Evolutionary conservation across 2,797 vertebrate genomes (phyloP).

Genomic region (Discoglossus pictus): DNA sequence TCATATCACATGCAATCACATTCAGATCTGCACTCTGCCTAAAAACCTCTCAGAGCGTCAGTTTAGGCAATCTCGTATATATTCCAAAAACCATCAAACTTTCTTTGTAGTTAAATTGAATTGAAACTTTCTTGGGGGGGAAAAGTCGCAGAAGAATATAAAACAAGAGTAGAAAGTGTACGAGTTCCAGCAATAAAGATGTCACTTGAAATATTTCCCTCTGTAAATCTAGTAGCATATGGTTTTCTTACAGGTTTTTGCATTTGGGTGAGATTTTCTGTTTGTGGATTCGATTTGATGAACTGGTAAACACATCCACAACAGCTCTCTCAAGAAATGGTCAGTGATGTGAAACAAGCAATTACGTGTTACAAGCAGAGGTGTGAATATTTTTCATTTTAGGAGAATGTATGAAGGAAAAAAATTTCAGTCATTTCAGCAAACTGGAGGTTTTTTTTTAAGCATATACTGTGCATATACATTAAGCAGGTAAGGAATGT

Average conservation of each 20-base stretch:
- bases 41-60: too few relatives aligned
- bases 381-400: slow-evolving; percentile 44
- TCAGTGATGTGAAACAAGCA: slow-evolving; percentile 48
- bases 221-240: slow-evolving; percentile 32
- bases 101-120: slow-evolving; percentile 11
- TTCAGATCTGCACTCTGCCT: too few relatives aligned
- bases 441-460: too few relatives aligned
- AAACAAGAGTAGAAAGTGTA: slow-evolving; percentile 13
- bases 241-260: slow-evolving; percentile 27
- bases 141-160: slow-evolving; percentile 3
- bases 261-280: slow-evolving; percentile 38
- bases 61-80: too few relatives aligned
- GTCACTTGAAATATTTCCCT: slow-evolving; percentile 19
- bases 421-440: slow-evolving; percentile 3
- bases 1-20: too few relatives aligned
- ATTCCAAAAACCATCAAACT: not conserved
- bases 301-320: slow-evolving; percentile 37
- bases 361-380: slow-evolving; percentile 43
- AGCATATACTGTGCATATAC: too few relatives aligned
- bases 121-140: not conserved
- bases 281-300: slow-evolving; percentile 45
- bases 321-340: slow-evolving; percentile 31
- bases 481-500: too few relatives aligned
- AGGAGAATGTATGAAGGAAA: slow-evolving; percentile 23
- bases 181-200: slow-evolving; percentile 32